Evolutionary conservation across 2,797 vertebrate species (phyloP), one percentile per base, ranked within the genome.

Genomic region (Emys orbicularis): DNA sequence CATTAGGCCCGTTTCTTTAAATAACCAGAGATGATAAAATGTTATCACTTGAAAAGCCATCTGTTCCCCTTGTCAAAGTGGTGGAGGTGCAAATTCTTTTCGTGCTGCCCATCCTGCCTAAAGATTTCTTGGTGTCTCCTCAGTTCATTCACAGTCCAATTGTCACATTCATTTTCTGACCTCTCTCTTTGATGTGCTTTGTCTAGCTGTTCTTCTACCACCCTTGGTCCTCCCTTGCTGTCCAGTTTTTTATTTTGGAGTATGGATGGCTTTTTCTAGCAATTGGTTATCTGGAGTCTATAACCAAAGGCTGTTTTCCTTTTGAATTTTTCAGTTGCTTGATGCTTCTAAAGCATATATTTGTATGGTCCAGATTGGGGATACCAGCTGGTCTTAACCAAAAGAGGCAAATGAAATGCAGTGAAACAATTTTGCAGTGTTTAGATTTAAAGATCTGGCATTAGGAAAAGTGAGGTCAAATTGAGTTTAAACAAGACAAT

Each of bases 391-490:
- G 95, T 95, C 91, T 96, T 97, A 47, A 96, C 41, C 95, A 89
- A 90, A 90, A 79, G 18, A 86, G 90, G 93, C 96, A 53, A 52
- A 92, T 76, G 91, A 91, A 95, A 93, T 84, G 88, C 89, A 93
- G 87, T 57, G 91, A 89, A 94, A 83, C n/a, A 4, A 91, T 86
- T 81, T 94, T 4, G 89, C 84, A 80, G 91, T 89, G 90, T 94
- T 97, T 95, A 95, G 93, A 82, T 90, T 92, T 6, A 56, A 89
- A 93, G 96, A 47, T 90, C 79, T 97, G 94, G 93, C 95, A 96
- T 97, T 96, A 93, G 68, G 34, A 79, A 79, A 93, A 79, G 94
- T 95, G 96, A 97, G 94, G 86, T 95, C 96, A 95, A 13, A 49
- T 8, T 29, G 90, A 94, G 82, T 89, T 97, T 76, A 90, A 96